Percentiles rank a stretch among this genome's conserved stretches.
Conservation (phyloP, 1,140 invertebrate genomes). For the Dolichoris vasculosae region DNA sequence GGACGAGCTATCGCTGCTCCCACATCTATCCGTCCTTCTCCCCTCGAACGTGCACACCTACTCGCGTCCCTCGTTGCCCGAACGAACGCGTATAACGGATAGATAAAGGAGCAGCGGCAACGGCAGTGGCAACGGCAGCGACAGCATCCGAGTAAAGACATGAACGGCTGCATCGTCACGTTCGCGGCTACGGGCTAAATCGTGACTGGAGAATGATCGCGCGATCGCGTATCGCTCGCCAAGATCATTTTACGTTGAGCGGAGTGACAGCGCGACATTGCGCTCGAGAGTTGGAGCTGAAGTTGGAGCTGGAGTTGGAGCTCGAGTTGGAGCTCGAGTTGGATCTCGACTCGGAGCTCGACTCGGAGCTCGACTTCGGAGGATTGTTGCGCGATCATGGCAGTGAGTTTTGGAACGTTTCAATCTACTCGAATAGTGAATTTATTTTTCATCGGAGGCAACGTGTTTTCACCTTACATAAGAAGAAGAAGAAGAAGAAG, state of each 20-base stretch:
- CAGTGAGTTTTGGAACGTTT: constrained; percentile 9
- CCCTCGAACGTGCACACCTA: background rate
- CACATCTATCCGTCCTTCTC: background rate
- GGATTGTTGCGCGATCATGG: constrained; percentile 18
- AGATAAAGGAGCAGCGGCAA: constrained; percentile 20
- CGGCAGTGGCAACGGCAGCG: constrained; percentile 5
- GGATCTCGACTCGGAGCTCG: too few relatives aligned
- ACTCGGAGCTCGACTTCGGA: too few relatives aligned
- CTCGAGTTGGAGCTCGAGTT: too few relatives aligned
- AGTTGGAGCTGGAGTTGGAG: too few relatives aligned
- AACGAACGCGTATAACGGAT: constrained; percentile 16
- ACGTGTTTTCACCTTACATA: too few relatives aligned
- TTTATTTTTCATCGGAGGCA: background rate
- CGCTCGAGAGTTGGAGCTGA: too few relatives aligned
- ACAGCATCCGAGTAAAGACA: constrained; percentile 12
- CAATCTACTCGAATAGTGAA: constrained; percentile 10
- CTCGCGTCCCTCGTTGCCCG: too few relatives aligned
- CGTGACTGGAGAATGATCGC: constrained; percentile 50
- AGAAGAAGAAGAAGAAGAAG: too few relatives aligned
- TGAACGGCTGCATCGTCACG: constrained; percentile 40
- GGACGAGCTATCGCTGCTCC: background rate
- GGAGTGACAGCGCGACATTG: constrained; percentile 38
- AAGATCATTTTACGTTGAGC: constrained; percentile 34
- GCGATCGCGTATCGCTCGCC: constrained; percentile 30
- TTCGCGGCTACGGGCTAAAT: constrained; percentile 26